These are phyloP conservation scores for Drosophila mauritiana DNA, from an alignment of 1,140 invertebrate genomes.

Conservation along the genomic window DNA sequence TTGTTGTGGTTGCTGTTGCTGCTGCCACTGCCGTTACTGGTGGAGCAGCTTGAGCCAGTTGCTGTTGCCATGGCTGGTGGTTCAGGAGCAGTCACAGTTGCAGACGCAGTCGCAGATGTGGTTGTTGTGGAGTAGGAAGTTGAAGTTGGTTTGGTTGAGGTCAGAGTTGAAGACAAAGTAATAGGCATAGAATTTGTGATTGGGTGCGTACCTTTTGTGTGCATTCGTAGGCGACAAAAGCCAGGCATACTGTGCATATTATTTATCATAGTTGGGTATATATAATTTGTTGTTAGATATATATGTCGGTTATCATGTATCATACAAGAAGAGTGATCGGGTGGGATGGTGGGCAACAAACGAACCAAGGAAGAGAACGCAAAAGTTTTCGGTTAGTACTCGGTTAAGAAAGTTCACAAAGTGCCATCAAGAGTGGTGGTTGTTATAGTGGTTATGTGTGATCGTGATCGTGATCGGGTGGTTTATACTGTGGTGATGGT, in stretches of 20 bases:
- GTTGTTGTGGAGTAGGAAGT: slow-evolving; percentile 60
- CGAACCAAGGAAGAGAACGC: slow-evolving; percentile 55
- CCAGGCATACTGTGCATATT: slow-evolving; percentile 94
- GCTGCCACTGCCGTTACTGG: slow-evolving; percentile 23
- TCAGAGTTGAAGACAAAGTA: slow-evolving; percentile 78
- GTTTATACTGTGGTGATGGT: slow-evolving; percentile 29
- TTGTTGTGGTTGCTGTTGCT: slow-evolving; percentile 5
- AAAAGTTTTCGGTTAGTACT: slow-evolving; percentile 49
- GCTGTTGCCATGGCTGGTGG: slow-evolving; percentile 38
- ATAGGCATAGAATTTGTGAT: slow-evolving; percentile 82
- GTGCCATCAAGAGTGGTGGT: slow-evolving; percentile 37
- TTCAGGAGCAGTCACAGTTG: not conserved
- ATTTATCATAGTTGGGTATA: slow-evolving; percentile 54
- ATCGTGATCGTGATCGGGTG: slow-evolving; percentile 11
- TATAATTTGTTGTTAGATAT: slow-evolving; percentile 43
- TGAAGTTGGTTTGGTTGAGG: slow-evolving; percentile 69
- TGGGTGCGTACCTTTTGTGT: slow-evolving; percentile 93
- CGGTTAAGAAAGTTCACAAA: slow-evolving; percentile 35
- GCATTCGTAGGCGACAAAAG: slow-evolving; percentile 98
- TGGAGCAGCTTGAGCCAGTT: slow-evolving; percentile 54
- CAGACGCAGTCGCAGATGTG: slow-evolving; percentile 5
- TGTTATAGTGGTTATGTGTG: slow-evolving; percentile 4
- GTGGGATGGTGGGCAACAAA: slow-evolving; percentile 54
- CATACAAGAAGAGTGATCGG: slow-evolving; percentile 69
- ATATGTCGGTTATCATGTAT: slow-evolving; percentile 73